A percentile compares a stretch with the other conserved stretches of the same genome.
Evolutionary conservation across 2,797 vertebrate species (phyloP).

Genomic region (Pangasius mekongensis): DNA sequence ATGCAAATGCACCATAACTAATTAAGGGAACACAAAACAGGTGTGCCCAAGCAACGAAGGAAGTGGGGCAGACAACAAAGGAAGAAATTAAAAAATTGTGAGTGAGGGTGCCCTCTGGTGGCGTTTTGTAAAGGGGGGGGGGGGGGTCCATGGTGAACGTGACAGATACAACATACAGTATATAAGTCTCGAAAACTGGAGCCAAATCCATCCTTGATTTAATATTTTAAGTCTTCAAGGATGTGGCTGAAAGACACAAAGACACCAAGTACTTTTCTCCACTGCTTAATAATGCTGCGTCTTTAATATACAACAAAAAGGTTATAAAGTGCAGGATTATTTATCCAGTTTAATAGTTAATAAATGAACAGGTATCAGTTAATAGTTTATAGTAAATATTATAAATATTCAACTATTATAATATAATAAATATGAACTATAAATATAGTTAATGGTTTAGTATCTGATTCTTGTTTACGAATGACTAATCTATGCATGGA

Average conservation of each 20-base stretch:
- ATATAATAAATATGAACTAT: too few species aligned
- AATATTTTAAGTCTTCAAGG: neutral
- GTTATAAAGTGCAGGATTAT: neutral
- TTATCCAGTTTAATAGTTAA: neutral
- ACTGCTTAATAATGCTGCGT: neutral
- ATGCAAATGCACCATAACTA: neutral
- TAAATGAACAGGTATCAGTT: neutral
- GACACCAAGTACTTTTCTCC: neutral
- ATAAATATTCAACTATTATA: too few species aligned
- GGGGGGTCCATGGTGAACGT: neutral
- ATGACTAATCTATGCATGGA: too few species aligned
- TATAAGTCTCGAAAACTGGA: neutral
- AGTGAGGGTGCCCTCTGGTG: neutral
- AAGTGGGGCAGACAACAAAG: neutral
- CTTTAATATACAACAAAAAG: neutral
- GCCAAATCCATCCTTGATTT: neutral
- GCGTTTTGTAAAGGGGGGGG: neutral
- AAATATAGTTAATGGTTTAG: too few species aligned
- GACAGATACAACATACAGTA: neutral
- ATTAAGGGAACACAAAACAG: neutral
- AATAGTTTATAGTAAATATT: neutral
- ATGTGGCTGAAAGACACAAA: neutral
- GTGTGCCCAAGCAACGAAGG: neutral
- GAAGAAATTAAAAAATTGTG: neutral
- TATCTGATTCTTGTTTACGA: neutral